Evolutionary conservation across 2,888 invertebrate genomes (phyloP), one percentile per base, ranked within the genome.

Genomic region (Cantharis lateralis): DNA sequence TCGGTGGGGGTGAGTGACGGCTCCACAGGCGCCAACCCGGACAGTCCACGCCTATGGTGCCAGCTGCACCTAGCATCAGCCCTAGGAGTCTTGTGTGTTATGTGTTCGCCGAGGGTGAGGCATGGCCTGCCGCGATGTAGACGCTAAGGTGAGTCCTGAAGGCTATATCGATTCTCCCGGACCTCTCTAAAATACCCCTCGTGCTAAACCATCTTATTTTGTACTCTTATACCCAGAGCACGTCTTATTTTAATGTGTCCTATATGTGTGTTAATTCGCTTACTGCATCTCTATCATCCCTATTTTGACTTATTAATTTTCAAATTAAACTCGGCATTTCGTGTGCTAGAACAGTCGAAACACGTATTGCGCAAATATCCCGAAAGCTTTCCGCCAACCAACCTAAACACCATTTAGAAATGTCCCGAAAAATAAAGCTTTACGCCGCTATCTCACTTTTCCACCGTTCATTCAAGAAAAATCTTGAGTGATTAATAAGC

Each of bases 1-100:
- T 79, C 75, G 76, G 76, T 81, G 83, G 81, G 82, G 83, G 82
- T 79, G 82, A 82, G 78, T 78, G 82, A 80, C 81, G 80, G 83
- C 80, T 82, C 81, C 82, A 82, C 81, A 84, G 86, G 86, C 85
- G 85, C 85, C 86, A 85, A 86, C 87, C 88, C 87, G 87, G 87
- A 87, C 88, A 88, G 88, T 88, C 88, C 87, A 88, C 88, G 88
- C 88, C 88, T 88, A 87, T 87, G 87, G 87, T 87, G 85, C 86
- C 86, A 86, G 86, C 86, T 86, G 87, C 86, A 86, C 84, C 86
- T 84, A 85, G 86, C 85, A 83, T 77, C 84, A 84, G 82, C 85
- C 83, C 87, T 84, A 85, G 86, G 86, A 85, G 85, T 82, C 83
- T 48, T 85, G 85, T 84, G 85, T 85, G 86, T 85, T 85, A 84